Percentiles rank a stretch among this genome's conserved stretches.
Evolutionary conservation across 2,888 invertebrate genomes (phyloP).

Genomic region (Sinotaia quadrata): DNA sequence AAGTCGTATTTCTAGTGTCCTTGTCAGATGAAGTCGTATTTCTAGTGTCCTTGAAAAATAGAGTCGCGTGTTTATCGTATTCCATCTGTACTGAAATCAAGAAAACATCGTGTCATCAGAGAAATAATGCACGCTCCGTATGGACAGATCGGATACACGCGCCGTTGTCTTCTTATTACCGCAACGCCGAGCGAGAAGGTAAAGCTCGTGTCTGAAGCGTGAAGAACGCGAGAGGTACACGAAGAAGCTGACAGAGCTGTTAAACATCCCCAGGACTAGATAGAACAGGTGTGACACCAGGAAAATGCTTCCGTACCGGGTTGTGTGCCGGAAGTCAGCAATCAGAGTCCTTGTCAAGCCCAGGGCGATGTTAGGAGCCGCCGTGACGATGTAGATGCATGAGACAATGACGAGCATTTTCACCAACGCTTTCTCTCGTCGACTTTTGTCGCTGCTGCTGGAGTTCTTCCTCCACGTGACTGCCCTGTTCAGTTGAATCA

Average conservation of each 20-base stretch:
- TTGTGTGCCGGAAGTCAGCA: background rate
- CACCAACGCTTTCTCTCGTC: constrained; percentile 2
- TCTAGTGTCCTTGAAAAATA: no score
- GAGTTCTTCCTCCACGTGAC: constrained; percentile 2
- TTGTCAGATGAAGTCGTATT: no score
- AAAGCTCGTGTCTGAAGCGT: constrained; percentile 17
- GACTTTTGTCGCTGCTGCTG: background rate
- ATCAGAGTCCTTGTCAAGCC: background rate
- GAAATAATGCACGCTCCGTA: no score
- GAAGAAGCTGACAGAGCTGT: constrained; percentile 20
- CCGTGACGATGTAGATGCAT: constrained; percentile 13
- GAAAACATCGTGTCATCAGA: no score
- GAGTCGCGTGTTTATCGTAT: no score
- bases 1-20: no score
- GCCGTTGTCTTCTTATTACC: no score
- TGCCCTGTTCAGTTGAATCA: constrained; percentile 6
- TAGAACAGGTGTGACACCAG: constrained; percentile 1
- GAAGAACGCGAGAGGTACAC: constrained; percentile 15
- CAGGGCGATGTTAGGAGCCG: constrained; percentile 22
- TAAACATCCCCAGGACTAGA: background rate
- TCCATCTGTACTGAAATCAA: no score
- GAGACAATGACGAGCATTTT: constrained; percentile 23
- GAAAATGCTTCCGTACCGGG: constrained; percentile 11
- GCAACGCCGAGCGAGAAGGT: no score
- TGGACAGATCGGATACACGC: no score